Evolutionary conservation across 2,113 vertebrate genomes (phyloP), one percentile per base, ranked within the genome.

Genomic region (Sander vitreus): DNA sequence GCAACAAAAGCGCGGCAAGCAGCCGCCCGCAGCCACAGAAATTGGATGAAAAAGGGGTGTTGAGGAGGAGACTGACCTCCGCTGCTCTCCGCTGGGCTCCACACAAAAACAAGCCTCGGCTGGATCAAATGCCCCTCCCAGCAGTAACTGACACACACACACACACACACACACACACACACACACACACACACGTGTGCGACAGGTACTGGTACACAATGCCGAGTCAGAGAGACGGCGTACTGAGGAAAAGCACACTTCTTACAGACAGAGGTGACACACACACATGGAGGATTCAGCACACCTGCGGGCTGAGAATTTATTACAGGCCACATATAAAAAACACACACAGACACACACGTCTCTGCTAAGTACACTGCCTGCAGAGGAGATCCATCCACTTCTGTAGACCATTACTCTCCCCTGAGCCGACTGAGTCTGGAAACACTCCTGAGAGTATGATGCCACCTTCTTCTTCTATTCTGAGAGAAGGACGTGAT

Each of bases 1-100:
- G 94, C 94, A 95, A 96, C 95, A 95, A 95, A 95, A 95, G 94
- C 91, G 59, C 59, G 82, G 89, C 86, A 81, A 94, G 91, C 80
- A 88, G 91, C 88, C 83, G 91, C 93, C 94, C 85, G 88, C 94
- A 90, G 93, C 85, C 92, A 88, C 90, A 92, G 89, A 93, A 93
- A 93, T 92, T 89, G 87, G 90, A 93, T 89, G 90, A 94, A 93
- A 94, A 89, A 93, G 88, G 86, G 86, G 91, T 88, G 85, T 75
- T 83, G 79, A 86, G 94, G 94, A 96, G 92, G 90, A 90, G 94
- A 93, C 86, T 90, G 60, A 93, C 94, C 91, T 93, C 70, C 74
- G 74, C 87, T 53, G 55, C 64, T 84, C 88, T 84, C 69, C 60
- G 57, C 82, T 48, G 58, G 78, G 80, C 87, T 84, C 89, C 82